phyloP scores from a whole-genome alignment of 2,888 invertebrate species.

The Aquatica leii region DNA sequence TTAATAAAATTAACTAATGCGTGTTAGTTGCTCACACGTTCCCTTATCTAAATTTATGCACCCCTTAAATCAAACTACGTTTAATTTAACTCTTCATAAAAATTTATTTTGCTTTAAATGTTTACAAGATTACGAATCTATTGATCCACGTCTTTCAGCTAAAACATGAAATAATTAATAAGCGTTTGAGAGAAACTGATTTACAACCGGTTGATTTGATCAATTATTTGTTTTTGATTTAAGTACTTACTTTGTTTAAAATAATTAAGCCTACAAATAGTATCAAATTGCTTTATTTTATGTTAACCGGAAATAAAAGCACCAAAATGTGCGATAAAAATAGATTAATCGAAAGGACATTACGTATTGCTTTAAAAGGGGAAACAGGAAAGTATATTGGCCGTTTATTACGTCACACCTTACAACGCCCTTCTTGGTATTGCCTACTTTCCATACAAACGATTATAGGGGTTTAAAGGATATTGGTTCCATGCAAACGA shows the following conservation, averaged over 20 bases:
- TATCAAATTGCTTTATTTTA: conserved; percentile 2
- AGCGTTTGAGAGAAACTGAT: conserved; percentile 18
- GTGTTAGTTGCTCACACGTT: conserved; percentile 3
- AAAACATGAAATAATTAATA: conserved; percentile 25
- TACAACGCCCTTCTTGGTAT: conserved; percentile 37
- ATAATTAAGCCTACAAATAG: too few relatives aligned
- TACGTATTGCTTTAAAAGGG: conserved; percentile 20
- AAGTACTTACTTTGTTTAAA: too few relatives aligned
- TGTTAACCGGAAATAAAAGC: not conserved
- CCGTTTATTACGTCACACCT: conserved; percentile 36
- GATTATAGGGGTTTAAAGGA: conserved; percentile 40
- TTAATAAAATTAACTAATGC: conserved; percentile 16
- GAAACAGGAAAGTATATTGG: conserved; percentile 33
- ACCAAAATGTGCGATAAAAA: conserved; percentile 17
- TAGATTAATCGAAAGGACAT: conserved; percentile 22
- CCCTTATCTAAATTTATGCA: conserved; percentile 10
- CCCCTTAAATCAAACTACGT: conserved; percentile 7
- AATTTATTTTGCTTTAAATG: not conserved
- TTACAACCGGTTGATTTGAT: conserved; percentile 16
- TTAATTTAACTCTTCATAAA: not conserved
- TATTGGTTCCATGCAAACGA: conserved; percentile 37
- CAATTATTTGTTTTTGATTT: too few relatives aligned
- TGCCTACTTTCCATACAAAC: conserved; percentile 42
- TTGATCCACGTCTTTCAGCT: conserved; percentile 10
- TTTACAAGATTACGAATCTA: conserved; percentile 12